phyloP scores from a whole-genome alignment of 1,140 invertebrate genomes.

The Doryteuthis pealeii region DNA sequence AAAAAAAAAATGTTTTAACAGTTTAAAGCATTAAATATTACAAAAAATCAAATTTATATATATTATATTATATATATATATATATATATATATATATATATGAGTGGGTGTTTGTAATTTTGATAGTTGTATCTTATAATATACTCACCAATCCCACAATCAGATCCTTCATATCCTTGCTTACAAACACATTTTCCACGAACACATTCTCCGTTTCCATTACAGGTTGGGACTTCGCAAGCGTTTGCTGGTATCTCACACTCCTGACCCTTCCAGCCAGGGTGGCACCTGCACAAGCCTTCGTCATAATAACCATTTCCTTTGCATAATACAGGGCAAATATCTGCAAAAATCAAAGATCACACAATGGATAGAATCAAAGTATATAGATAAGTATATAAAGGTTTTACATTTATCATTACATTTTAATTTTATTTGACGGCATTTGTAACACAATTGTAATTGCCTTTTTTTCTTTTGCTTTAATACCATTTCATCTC shows the following conservation, averaged over 20 bases:
- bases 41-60: too few relatives aligned
- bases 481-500: too few relatives aligned
- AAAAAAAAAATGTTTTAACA: too few relatives aligned
- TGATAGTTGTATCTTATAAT: background rate
- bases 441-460: too few relatives aligned
- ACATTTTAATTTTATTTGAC: too few relatives aligned
- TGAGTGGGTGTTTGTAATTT: background rate
- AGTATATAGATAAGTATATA: too few relatives aligned
- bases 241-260: conserved; percentile 51
- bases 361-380: too few relatives aligned
- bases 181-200: conserved; percentile 57
- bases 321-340: conserved; percentile 72
- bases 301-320: conserved; percentile 55
- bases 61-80: background rate
- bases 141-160: conserved; percentile 54
- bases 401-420: too few relatives aligned
- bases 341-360: conserved; percentile 34
- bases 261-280: conserved; percentile 58
- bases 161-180: conserved; percentile 52
- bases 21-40: too few relatives aligned
- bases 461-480: too few relatives aligned
- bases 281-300: conserved; percentile 56
- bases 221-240: conserved; percentile 57
- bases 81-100: background rate
- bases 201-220: conserved; percentile 57